Conservation (phyloP, 2,113 vertebrate genomes). For the Pitta sordida region DNA sequence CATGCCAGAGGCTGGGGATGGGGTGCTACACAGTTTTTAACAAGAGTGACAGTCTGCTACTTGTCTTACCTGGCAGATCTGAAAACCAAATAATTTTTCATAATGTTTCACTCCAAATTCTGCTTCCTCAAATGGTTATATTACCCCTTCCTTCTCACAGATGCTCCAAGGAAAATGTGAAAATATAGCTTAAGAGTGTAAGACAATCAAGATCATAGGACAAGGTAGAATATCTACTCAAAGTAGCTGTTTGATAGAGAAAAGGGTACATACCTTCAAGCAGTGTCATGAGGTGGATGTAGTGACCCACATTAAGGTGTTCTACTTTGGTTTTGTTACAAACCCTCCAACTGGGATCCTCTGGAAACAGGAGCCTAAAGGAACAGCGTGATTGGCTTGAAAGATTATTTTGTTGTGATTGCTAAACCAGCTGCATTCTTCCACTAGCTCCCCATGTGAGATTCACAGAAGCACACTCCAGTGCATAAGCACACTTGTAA, state of each 20-base stretch:
- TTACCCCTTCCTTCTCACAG: background rate
- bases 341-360: background rate
- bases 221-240: background rate
- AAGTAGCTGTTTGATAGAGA: background rate
- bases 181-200: background rate
- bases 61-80: background rate
- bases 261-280: background rate
- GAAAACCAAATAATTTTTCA: background rate
- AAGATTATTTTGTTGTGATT: conserved; percentile 32
- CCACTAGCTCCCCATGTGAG: conserved; percentile 22
- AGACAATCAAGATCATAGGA: background rate
- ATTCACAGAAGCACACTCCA: background rate
- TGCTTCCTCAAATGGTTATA: background rate
- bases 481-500: background rate
- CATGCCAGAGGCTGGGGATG: background rate
- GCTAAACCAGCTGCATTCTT: conserved; percentile 17
- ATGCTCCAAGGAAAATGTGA: background rate
- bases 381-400: background rate
- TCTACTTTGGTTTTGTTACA: background rate
- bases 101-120: background rate
- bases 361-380: background rate
- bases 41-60: background rate
- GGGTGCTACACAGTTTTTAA: background rate
- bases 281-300: background rate
- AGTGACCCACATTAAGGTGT: background rate